Conservation (phyloP, 2,113 vertebrate species). For the Suricata suricatta region DNA sequence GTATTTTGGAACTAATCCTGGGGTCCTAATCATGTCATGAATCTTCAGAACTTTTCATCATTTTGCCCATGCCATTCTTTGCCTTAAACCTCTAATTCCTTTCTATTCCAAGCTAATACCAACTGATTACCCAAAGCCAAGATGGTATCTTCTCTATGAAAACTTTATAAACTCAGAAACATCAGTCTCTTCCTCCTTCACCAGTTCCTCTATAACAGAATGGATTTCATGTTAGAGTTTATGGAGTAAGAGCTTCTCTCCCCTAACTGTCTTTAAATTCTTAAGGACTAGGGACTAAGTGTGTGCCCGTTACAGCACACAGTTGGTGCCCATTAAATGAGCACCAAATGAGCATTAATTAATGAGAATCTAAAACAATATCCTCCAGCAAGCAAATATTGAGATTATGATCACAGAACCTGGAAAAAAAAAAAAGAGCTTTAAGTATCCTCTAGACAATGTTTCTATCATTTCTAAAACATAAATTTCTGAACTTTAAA, state of each 20-base stretch:
- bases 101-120: background rate
- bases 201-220: background rate
- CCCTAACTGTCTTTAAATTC: background rate
- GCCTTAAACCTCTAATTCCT: background rate
- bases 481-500: slow-evolving; percentile 27
- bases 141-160: background rate
- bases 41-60: background rate
- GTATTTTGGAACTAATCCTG: background rate
- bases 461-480: slow-evolving; percentile 15
- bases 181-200: background rate
- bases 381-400: background rate
- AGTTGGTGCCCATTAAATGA: background rate
- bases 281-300: background rate
- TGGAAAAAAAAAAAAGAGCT: background rate
- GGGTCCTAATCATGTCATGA: background rate
- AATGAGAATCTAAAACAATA: background rate
- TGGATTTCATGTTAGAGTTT: background rate
- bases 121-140: background rate
- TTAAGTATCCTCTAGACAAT: background rate
- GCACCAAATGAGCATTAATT: too few species aligned
- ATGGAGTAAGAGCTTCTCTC: background rate
- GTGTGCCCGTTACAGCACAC: background rate
- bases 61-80: background rate
- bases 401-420: background rate
- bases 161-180: background rate